Base-by-base conservation (phyloP, 2,113 vertebrate species). In the Pygoscelis antarcticus region DNA sequence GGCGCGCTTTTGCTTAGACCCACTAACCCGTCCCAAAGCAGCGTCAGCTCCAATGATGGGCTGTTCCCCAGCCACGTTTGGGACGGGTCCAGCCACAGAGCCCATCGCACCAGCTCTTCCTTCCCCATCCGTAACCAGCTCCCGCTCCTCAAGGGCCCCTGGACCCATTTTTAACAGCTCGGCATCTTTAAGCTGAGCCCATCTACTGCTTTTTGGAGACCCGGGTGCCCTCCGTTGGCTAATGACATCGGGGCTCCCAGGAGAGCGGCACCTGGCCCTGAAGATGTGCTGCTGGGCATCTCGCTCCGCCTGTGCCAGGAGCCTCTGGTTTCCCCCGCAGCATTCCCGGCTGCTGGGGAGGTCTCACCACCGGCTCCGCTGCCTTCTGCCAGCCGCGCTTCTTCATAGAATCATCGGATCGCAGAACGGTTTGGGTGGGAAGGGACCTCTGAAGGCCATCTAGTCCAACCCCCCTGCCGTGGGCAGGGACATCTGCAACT, bases 21-120 rank as follows among this genome's bases (percentile, higher is more conserved):
- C 26, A 3, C 47, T 4, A 21, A 32, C 25, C 18, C 55, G 4
- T 34, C 81, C 69, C 38, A 26, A 36, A 64, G 42, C 38, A 30
- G 47, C 26, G 3, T 10, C 25, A 2, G 57, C 68, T 52, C 38
- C 20, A 0, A 15, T 3, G 23, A 42, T 2, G 38, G 25, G n/a
- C 22, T 16, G 1, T 34, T 47, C 61, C 38, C 21, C 40, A 8
- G 40, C 13, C 3, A 2, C 2, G 1, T 21, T 13, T 38, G 40
- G 70, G 60, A 38, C 7, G 13, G 49, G 13, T 21, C 40, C 47
- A 44, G 47, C 68, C 42, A 36, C 19, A 16, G 26, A 47, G 8
- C 46, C 61, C 36, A 7, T 51, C 30, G 30, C 36, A 12, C 34
- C 22, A 4, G 12, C 38, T 71, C 47, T 55, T 61, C 26, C 34